Evolutionary conservation across 2,888 invertebrate genomes (phyloP).

Genomic region (Scotopteryx bipunctaria): DNA sequence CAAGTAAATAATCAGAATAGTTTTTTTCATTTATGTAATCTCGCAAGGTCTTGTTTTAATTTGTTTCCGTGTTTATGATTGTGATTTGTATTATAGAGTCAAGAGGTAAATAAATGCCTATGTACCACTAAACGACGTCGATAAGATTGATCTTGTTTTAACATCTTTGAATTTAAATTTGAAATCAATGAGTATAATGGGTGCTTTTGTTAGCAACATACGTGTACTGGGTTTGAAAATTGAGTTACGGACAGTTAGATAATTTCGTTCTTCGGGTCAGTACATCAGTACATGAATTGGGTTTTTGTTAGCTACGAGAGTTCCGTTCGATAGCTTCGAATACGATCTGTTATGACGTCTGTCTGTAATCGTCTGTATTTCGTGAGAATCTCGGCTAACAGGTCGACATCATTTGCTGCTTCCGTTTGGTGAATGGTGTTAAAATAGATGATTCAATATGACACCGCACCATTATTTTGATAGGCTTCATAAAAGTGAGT

Average conservation of each 20-base stretch:
- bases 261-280: slow-evolving; percentile 61
- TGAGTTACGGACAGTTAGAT: slow-evolving; percentile 68
- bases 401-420: slow-evolving; percentile 47
- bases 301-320: slow-evolving; percentile 56
- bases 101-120: no score
- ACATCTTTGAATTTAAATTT: slow-evolving; percentile 49
- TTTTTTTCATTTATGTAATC: no score
- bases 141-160: slow-evolving; percentile 53
- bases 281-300: slow-evolving; percentile 56
- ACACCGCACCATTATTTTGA: slow-evolving; percentile 15
- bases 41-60: no score
- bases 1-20: no score
- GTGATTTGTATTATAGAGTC: no score
- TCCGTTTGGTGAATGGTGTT: slow-evolving; percentile 37
- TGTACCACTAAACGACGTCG: slow-evolving; percentile 42
- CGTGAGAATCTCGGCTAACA: slow-evolving; percentile 57
- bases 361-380: slow-evolving; percentile 56
- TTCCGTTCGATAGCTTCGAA: slow-evolving; percentile 58
- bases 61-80: no score
- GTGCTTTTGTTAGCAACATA: slow-evolving; percentile 52
- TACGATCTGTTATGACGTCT: slow-evolving; percentile 38
- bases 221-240: slow-evolving; percentile 57
- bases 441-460: slow-evolving; percentile 40
- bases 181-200: slow-evolving; percentile 49
- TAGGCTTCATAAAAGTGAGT: slow-evolving; percentile 13